Evolutionary conservation across 2,888 invertebrate species (phyloP).

Genomic region (Volucella inanis): DNA sequence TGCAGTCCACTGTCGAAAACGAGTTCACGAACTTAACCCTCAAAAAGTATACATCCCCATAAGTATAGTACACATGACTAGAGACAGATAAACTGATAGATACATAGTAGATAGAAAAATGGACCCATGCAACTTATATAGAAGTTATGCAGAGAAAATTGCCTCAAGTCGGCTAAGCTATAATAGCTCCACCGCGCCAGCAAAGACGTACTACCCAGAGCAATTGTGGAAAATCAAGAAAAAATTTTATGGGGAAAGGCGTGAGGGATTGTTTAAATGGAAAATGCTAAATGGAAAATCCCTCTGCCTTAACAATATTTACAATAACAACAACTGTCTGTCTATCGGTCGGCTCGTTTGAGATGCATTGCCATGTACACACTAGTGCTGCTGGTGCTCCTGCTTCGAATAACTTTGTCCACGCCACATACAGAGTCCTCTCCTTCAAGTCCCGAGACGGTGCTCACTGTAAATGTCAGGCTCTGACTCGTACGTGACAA

Average conservation of each 20-base stretch:
- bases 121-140: neutral
- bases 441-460: neutral
- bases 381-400: conserved; percentile 10
- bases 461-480: conserved; percentile 47
- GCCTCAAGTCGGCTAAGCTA: conserved; percentile 9
- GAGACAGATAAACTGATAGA: no score
- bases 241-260: conserved; percentile 19
- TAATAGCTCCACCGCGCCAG: conserved; percentile 1
- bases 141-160: conserved; percentile 48
- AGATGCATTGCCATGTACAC: conserved; percentile 52
- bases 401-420: conserved; percentile 17
- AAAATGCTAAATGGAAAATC: conserved; percentile 59
- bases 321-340: conserved; percentile 39
- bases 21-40: conserved; percentile 71
- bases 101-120: no score
- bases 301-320: conserved; percentile 38
- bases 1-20: conserved; percentile 17
- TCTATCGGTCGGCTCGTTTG: conserved; percentile 62
- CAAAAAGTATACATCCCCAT: conserved; percentile 42
- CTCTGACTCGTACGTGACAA: conserved; percentile 66
- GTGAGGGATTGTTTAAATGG: neutral
- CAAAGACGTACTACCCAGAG: conserved; percentile 21
- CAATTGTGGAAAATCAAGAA: conserved; percentile 51
- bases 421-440: conserved; percentile 18
- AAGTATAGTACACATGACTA: neutral